phyloP scores from a whole-genome alignment of 92 coral and sea anemone genomes.

The Palythoa heliodiscus region DNA sequence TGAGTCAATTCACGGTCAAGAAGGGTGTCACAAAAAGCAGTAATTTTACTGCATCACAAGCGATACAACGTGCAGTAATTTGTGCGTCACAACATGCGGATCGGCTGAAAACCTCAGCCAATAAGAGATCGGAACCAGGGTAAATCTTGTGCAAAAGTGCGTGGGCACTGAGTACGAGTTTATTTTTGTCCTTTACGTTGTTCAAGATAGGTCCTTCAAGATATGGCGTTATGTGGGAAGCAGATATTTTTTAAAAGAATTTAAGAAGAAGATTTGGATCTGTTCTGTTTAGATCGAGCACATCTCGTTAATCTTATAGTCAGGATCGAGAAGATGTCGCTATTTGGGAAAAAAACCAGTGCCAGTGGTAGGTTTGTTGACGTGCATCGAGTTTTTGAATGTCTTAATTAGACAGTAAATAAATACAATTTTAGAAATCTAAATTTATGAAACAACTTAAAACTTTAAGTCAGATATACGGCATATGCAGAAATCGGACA shows the following conservation, averaged over 20 bases:
- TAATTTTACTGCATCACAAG: too few relatives aligned
- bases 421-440: background rate
- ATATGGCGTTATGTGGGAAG: background rate
- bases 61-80: too few relatives aligned
- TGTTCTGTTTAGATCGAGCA: background rate
- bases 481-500: too few relatives aligned
- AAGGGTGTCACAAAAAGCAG: too few relatives aligned
- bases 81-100: too few relatives aligned
- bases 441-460: background rate
- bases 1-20: too few relatives aligned
- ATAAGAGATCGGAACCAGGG: too few relatives aligned
- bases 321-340: background rate
- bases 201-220: background rate
- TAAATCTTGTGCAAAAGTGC: background rate
- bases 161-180: constrained; percentile 16
- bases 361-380: background rate
- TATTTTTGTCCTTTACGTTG: constrained; percentile 20
- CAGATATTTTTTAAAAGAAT: background rate
- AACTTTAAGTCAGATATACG: too few relatives aligned
- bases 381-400: background rate
- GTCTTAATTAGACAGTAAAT: background rate
- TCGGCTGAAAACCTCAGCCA: too few relatives aligned
- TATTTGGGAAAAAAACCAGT: constrained; percentile 3
- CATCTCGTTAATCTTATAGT: background rate
- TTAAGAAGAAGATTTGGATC: background rate